Percentiles rank a stretch among this genome's conserved stretches.
Conservation (phyloP, 2,888 invertebrate species). For the Oscheius sp. region DNA sequence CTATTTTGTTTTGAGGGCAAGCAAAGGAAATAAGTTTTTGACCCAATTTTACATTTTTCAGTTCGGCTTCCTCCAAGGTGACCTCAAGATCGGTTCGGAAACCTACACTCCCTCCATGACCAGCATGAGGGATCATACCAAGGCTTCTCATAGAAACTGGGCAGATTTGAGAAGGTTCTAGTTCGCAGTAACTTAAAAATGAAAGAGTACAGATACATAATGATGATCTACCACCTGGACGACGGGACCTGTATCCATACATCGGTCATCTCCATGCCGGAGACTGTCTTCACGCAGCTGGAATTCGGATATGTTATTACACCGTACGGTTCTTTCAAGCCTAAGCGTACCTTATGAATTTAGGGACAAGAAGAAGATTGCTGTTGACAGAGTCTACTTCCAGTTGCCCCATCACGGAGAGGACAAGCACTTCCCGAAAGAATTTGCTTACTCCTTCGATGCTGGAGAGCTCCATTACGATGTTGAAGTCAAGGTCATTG, state of each 20-base stretch:
- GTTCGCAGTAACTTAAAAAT: too few species aligned
- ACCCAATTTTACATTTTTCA: conserved; percentile 17
- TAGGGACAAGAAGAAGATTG: conserved; percentile 56
- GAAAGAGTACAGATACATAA: conserved; percentile 75
- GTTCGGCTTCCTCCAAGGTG: conserved; percentile 62
- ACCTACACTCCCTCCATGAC: conserved; percentile 76
- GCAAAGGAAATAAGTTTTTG: too few species aligned
- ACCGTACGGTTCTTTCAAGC: conserved; percentile 43
- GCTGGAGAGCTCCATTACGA: conserved; percentile 52
- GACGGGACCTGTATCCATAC: conserved; percentile 82
- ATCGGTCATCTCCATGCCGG: conserved; percentile 84
- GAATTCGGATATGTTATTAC: conserved; percentile 78
- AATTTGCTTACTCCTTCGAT: conserved; percentile 65
- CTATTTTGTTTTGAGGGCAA: too few species aligned
- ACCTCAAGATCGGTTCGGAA: conserved; percentile 44
- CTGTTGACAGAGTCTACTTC: conserved; percentile 65
- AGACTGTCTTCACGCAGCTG: conserved; percentile 76
- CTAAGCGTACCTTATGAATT: not conserved
- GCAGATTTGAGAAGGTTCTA: conserved; percentile 62
- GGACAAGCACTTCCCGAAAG: conserved; percentile 61
- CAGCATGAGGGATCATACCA: conserved; percentile 85
- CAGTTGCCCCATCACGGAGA: conserved; percentile 65
- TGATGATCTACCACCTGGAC: conserved; percentile 83
- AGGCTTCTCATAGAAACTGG: conserved; percentile 77
- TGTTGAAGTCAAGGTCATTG: conserved; percentile 57